Evolutionary conservation across 2,797 vertebrate genomes (phyloP).

Genomic region (Anguilla pacifica): DNA sequence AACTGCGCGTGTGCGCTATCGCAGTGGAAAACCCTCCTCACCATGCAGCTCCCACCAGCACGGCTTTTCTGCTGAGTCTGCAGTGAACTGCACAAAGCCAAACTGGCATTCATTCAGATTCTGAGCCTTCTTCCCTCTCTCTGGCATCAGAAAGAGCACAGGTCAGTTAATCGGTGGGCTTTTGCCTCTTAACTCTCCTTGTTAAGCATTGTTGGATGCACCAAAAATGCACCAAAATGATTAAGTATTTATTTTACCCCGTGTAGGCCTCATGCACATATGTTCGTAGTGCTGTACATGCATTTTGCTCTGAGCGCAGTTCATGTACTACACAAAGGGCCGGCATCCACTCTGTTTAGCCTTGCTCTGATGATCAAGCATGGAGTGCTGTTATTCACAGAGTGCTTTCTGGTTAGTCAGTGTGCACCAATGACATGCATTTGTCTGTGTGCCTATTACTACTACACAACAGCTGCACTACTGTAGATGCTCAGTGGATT

Average conservation of each 20-base stretch:
- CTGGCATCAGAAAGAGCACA: neutral
- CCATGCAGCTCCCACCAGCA: neutral
- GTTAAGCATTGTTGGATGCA: neutral
- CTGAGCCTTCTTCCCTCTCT: neutral
- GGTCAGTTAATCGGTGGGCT: neutral
- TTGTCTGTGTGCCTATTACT: neutral
- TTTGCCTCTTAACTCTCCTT: neutral
- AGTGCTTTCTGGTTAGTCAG: neutral
- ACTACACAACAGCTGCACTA: neutral
- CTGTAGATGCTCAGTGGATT: too few species aligned
- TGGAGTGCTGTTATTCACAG: neutral
- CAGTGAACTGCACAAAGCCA: neutral
- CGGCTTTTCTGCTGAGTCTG: neutral
- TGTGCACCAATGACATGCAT: neutral
- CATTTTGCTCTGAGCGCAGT: neutral
- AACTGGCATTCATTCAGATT: neutral
- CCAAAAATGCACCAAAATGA: neutral
- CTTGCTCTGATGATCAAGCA: neutral
- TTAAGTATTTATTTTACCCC: neutral
- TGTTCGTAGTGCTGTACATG: neutral
- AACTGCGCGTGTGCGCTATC: neutral
- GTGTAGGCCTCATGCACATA: neutral
- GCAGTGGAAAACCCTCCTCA: neutral
- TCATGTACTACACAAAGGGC: neutral
- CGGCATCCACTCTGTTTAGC: neutral